Percentiles rank a stretch among this genome's conserved stretches.
phyloP scores from a whole-genome alignment of 30 jellyfish, hydroid and myxozoan species.

The Clytia hemisphaerica region DNA sequence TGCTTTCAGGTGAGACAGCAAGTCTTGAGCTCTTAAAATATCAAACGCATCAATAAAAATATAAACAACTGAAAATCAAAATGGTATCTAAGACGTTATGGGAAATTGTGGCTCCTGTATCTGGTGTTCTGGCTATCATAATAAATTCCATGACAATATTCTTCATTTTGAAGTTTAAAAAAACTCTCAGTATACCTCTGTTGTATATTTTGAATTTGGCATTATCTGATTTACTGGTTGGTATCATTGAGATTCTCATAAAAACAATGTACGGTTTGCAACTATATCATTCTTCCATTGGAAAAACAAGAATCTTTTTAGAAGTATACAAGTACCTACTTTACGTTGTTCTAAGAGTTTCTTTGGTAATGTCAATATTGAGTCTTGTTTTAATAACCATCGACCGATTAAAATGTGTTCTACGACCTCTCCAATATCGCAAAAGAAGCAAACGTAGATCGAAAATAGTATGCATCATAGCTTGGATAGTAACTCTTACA shows the following conservation, averaged over 20 bases:
- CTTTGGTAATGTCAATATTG: slow-evolving; percentile 1
- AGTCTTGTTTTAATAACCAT: neutral
- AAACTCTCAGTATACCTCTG: neutral
- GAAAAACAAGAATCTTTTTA: neutral
- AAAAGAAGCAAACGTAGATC: too few relatives aligned
- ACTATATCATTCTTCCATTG: neutral
- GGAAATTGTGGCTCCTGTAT: neutral
- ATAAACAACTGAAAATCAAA: too few relatives aligned
- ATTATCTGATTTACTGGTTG: slow-evolving; percentile 8
- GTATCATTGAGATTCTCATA: neutral
- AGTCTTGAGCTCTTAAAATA: too few relatives aligned
- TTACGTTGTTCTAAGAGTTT: neutral
- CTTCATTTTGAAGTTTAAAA: neutral
- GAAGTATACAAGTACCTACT: neutral
- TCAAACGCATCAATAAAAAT: too few relatives aligned
- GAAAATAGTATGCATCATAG: too few relatives aligned
- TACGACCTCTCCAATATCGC: neutral
- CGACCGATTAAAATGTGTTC: neutral
- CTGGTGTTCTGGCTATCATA: neutral
- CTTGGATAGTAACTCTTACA: too few relatives aligned
- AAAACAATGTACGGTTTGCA: neutral
- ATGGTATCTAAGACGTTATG: too few relatives aligned
- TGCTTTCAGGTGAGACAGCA: too few relatives aligned
- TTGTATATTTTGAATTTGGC: slow-evolving; percentile 5
- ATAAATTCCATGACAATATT: neutral